phyloP scores from a whole-genome alignment of 2,113 vertebrate species.

The Irena cyanogastra region DNA sequence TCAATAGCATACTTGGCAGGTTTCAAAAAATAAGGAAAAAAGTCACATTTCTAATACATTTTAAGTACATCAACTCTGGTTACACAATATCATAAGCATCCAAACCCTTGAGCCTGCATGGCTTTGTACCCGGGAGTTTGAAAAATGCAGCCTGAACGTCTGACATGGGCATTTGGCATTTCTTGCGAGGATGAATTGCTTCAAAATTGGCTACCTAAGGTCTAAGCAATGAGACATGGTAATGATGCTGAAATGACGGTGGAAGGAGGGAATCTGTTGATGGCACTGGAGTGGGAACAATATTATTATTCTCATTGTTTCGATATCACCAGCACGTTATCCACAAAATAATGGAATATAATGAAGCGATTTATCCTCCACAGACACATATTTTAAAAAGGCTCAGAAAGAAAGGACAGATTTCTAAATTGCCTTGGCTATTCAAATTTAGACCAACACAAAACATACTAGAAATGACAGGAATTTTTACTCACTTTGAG shows the following conservation, averaged over 20 bases:
- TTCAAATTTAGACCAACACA: slow-evolving; percentile 28
- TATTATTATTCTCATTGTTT: slow-evolving; percentile 55
- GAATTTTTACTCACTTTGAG: neutral
- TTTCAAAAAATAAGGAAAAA: neutral
- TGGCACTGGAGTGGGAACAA: slow-evolving; percentile 9
- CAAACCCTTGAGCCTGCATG: neutral
- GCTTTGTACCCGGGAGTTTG: neutral
- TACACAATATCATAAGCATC: neutral
- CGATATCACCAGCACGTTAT: slow-evolving; percentile 17
- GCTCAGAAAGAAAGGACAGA: neutral
- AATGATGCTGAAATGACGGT: slow-evolving; percentile 26
- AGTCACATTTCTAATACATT: neutral
- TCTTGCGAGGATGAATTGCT: neutral
- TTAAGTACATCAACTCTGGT: neutral
- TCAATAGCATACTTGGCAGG: neutral
- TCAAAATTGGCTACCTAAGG: slow-evolving; percentile 56
- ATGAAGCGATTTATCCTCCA: slow-evolving; percentile 5
- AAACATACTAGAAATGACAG: neutral
- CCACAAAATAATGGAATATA: slow-evolving; percentile 49
- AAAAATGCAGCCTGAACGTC: neutral
- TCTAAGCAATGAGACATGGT: slow-evolving; percentile 37
- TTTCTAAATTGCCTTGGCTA: slow-evolving; percentile 12
- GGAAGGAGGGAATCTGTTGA: slow-evolving; percentile 36
- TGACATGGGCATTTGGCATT: neutral
- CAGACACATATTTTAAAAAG: slow-evolving; percentile 26